Evolutionary conservation across 2,113 vertebrate genomes (phyloP), one percentile per base, ranked within the genome.

Genomic region (Pluvialis apricaria): DNA sequence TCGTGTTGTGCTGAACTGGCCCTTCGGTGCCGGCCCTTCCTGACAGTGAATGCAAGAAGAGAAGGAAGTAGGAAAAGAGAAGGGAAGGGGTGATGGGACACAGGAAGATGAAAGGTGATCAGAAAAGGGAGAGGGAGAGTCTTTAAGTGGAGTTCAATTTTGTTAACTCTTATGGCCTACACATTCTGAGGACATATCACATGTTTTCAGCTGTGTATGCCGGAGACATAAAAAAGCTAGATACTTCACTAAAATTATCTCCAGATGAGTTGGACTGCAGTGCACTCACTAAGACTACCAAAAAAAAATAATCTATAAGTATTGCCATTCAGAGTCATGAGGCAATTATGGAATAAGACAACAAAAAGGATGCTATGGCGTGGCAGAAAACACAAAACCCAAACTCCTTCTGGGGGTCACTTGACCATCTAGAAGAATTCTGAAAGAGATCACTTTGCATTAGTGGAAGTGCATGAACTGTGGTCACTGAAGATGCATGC

Each of bases 1-100:
- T 96, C 98, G 98, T 85, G 97, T 87, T 87, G 98, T 89, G 98
- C 90, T 97, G 97, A 98, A 98, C 84, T 98, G 98, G 94, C 98
- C 97, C 97, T 98, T 98, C 98, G 96, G 97, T 85, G 98, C 95
- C 65, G 98, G 97, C 98, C 98, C 98, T 98, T 98, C 98, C 98
- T 98, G 98, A 98, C 98, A 98, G 98, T 96, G 97, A 98, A 98
- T 71, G 97, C 96, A 94, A 97, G 96, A 97, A 97, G 88, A 98
- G 85, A 97, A 97, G 95, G 97, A 97, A 97, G 96, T 52, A 96
- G 94, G 94, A 96, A 96, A 97, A 47, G 89, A 97, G 97, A 82
- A 62, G 89, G 95, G 88, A 78, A 93, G 77, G 96, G 94, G 78
- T 93, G 87, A 90, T 78, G 96, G 96, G 95, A 92, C 28, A 93